Conservation (phyloP, 2,113 vertebrate species). For the Hydrochoerus hydrochaeris region DNA sequence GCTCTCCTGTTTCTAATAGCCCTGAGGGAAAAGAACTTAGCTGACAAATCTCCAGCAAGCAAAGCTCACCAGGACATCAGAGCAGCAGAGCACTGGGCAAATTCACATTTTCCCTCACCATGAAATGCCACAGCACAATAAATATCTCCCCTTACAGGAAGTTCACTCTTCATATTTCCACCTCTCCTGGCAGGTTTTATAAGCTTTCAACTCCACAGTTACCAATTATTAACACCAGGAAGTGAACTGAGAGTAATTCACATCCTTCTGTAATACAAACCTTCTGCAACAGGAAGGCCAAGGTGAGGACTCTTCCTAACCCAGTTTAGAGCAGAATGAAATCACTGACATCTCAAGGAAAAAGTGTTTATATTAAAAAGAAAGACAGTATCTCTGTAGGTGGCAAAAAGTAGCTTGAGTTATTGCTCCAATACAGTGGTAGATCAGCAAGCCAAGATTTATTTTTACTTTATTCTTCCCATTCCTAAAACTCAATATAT, state of each 20-base stretch:
- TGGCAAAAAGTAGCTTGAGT: background rate
- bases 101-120: background rate
- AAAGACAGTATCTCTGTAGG: background rate
- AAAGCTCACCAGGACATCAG: constrained; percentile 18
- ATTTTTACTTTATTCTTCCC: constrained; percentile 27
- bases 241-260: background rate
- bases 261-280: background rate
- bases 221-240: background rate
- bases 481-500: constrained; percentile 42
- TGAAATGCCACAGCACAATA: constrained; percentile 2
- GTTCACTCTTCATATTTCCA: background rate
- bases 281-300: background rate
- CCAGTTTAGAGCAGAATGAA: background rate
- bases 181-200: background rate
- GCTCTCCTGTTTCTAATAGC: background rate
- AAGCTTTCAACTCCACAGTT: background rate
- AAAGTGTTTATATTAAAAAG: background rate
- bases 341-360: background rate
- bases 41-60: background rate
- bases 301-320: background rate
- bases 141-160: background rate
- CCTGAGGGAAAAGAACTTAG: background rate
- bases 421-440: constrained; percentile 4
- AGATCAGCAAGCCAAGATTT: background rate
- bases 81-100: background rate